Percentiles rank a stretch among this genome's conserved stretches.
Conservation (phyloP, 2,113 vertebrate genomes). For the Pogona vitticeps region DNA sequence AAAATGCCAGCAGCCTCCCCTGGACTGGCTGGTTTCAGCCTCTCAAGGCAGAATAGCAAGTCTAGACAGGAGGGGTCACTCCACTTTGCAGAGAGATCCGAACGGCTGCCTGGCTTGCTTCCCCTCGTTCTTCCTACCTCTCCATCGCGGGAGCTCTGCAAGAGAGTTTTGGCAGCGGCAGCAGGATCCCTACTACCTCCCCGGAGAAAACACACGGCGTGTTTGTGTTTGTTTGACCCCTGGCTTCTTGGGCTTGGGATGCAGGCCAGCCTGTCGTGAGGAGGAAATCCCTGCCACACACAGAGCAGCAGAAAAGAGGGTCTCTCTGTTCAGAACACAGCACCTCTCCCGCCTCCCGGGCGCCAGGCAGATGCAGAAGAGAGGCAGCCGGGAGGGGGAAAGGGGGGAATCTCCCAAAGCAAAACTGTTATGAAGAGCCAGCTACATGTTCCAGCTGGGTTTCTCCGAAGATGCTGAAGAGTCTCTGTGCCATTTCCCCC, state of each 20-base stretch:
- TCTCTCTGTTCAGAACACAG: not conserved
- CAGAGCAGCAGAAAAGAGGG: not conserved
- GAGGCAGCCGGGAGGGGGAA: too few species aligned
- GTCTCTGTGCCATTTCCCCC: not conserved
- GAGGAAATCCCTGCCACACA: slow-evolving; percentile 21
- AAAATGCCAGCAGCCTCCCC: not conserved
- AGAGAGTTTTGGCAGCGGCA: not conserved
- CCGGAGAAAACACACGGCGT: slow-evolving; percentile 14
- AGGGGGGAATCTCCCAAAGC: not conserved
- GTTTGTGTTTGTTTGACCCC: slow-evolving; percentile 37
- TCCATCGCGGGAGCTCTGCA: not conserved
- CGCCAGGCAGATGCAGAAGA: not conserved
- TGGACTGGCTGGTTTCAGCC: not conserved
- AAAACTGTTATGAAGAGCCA: not conserved
- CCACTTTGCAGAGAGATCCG: not conserved
- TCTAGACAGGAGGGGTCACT: not conserved
- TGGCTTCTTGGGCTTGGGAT: slow-evolving; percentile 1
- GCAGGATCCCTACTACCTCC: not conserved
- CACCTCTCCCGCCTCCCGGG: not conserved
- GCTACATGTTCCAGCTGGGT: slow-evolving; percentile 19
- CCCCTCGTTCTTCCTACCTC: not conserved
- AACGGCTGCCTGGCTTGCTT: not conserved
- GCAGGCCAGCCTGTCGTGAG: not conserved
- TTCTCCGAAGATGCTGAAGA: not conserved
- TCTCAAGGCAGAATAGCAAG: not conserved